Conservation (phyloP, 2,888 invertebrate species). For the Nysson spinosus region DNA sequence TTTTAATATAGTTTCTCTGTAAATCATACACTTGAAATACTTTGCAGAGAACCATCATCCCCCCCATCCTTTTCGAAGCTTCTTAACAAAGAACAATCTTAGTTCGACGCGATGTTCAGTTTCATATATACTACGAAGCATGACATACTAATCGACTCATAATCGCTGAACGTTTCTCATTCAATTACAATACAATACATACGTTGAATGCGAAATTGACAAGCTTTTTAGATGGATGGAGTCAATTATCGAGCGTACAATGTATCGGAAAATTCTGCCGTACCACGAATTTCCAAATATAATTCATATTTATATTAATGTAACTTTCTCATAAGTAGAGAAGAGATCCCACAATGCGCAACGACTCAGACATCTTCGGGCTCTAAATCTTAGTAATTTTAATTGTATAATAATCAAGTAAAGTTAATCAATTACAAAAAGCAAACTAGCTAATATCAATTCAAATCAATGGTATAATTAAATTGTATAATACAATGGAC, state of each 20-base stretch:
- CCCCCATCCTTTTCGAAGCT: slow-evolving; percentile 50
- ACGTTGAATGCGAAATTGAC: slow-evolving; percentile 65
- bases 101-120: slow-evolving; percentile 50
- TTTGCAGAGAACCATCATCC: slow-evolving; percentile 22
- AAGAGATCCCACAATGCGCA: background rate
- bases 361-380: too few species aligned
- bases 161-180: slow-evolving; percentile 46
- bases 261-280: slow-evolving; percentile 39
- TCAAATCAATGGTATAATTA: too few species aligned
- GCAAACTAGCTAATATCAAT: too few species aligned
- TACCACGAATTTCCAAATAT: background rate
- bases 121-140: slow-evolving; percentile 59
- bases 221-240: slow-evolving; percentile 63
- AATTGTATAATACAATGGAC: too few species aligned
- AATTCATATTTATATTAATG: background rate
- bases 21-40: slow-evolving; percentile 25
- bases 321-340: background rate
- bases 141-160: slow-evolving; percentile 54
- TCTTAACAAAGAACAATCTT: slow-evolving; percentile 57
- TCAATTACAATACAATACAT: slow-evolving; percentile 60
- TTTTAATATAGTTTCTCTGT: slow-evolving; percentile 10
- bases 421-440: too few species aligned
- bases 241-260: slow-evolving; percentile 54
- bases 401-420: too few species aligned
- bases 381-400: too few species aligned